These are phyloP conservation scores for Metridium senile DNA, from an alignment of 92 coral and sea anemone genomes.

Conservation along the genomic window DNA sequence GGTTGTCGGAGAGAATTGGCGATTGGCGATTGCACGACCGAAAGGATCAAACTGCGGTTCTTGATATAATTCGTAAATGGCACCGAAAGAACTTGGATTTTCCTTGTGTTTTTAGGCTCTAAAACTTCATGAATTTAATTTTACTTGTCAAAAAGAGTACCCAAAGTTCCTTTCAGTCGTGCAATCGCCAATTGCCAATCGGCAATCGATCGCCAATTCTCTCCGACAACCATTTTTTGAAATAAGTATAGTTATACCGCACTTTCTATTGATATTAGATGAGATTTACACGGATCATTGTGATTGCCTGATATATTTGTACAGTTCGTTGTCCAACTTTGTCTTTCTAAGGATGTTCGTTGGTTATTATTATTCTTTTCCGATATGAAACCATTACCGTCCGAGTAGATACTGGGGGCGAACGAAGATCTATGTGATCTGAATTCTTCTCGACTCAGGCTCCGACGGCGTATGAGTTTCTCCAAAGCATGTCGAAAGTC, in stretches of 20 bases:
- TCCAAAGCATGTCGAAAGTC: slow-evolving; percentile 50
- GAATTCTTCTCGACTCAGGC: neutral
- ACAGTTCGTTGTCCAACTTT: slow-evolving; percentile 6
- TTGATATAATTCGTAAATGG: no score
- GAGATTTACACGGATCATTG: neutral
- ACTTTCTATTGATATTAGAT: slow-evolving; percentile 28
- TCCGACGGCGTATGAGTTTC: slow-evolving; percentile 19
- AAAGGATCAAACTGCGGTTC: no score
- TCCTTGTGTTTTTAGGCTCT: no score
- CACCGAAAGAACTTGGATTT: no score
- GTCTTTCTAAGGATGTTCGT: neutral
- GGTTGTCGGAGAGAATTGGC: no score
- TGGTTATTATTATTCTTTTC: slow-evolving; percentile 29
- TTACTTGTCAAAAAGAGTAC: no score
- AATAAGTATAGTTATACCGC: slow-evolving; percentile 12
- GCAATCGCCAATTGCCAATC: no score
- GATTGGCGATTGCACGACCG: no score
- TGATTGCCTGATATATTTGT: neutral
- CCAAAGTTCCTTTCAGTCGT: no score
- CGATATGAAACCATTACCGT: slow-evolving; percentile 2
- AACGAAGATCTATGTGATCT: slow-evolving; percentile 31
- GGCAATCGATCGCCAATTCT: no score
- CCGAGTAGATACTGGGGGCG: slow-evolving; percentile 27
- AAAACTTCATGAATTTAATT: no score
- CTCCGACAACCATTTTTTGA: no score